Evolutionary conservation across 2,888 invertebrate genomes (phyloP).

Genomic region (Orchesellides sinensis): DNA sequence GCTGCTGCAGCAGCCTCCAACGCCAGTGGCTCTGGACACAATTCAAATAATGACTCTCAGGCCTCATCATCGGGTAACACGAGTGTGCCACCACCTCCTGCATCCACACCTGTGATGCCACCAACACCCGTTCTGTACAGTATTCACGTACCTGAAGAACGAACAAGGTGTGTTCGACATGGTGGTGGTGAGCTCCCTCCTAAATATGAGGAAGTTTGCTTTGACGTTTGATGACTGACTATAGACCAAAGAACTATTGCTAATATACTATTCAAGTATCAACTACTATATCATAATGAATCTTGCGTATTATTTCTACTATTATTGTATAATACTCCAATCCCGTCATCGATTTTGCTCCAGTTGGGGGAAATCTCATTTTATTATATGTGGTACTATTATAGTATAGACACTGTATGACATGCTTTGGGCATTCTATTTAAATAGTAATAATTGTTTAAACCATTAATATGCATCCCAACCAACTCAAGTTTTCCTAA

Average conservation of each 20-base stretch:
- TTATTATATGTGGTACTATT: too few relatives aligned
- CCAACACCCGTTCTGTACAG: constrained; percentile 64
- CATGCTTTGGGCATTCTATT: too few relatives aligned
- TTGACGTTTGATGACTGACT: constrained; percentile 71
- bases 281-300: too few relatives aligned
- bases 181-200: constrained; percentile 60
- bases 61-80: constrained; percentile 43
- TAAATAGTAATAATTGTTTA: too few relatives aligned
- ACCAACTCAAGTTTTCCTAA: too few relatives aligned
- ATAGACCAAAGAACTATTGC: constrained; percentile 41
- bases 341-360: too few relatives aligned
- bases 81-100: constrained; percentile 49
- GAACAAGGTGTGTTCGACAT: constrained; percentile 59
- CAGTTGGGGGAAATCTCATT: too few relatives aligned
- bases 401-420: too few relatives aligned
- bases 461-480: too few relatives aligned
- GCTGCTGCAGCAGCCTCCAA: constrained; percentile 30
- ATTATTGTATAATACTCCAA: too few relatives aligned
- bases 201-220: constrained; percentile 71
- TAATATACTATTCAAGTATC: not conserved
- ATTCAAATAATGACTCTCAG: constrained; percentile 61
- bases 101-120: constrained; percentile 66
- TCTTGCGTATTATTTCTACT: too few relatives aligned
- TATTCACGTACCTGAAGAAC: constrained; percentile 66
- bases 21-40: constrained; percentile 50